Conservation (phyloP, 2,797 vertebrate species). For the Chelon auratus region DNA sequence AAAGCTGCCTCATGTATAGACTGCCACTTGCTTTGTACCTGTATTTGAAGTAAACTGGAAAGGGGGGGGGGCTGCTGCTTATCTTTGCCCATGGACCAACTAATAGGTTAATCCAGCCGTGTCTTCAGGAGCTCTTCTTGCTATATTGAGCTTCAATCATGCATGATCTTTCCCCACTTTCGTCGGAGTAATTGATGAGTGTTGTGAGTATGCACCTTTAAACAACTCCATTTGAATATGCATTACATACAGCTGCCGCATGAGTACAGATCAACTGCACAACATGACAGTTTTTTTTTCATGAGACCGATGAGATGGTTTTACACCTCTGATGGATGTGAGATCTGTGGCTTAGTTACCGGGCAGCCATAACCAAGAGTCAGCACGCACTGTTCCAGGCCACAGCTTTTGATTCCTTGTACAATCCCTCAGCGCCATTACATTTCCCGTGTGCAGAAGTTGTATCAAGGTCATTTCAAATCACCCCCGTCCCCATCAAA, state of each 20-base stretch:
- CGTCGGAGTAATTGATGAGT: conserved; percentile 11
- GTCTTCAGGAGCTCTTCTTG: neutral
- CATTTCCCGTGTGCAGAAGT: conserved; percentile 32
- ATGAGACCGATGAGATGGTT: conserved; percentile 43
- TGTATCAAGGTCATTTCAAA: conserved; percentile 74
- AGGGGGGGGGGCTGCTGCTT: neutral
- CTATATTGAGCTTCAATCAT: neutral
- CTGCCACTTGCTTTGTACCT: too few species aligned
- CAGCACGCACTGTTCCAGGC: conserved; percentile 52
- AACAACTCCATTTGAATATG: conserved; percentile 39
- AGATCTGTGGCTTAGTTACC: conserved; percentile 47
- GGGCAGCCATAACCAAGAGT: conserved; percentile 46
- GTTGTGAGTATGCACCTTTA: conserved; percentile 4
- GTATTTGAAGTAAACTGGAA: too few species aligned
- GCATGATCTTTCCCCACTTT: neutral
- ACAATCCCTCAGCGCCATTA: conserved; percentile 36
- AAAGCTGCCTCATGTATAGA: too few species aligned
- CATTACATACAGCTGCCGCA: conserved; percentile 24
- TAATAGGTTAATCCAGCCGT: neutral
- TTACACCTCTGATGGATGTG: conserved; percentile 55
- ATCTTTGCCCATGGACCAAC: neutral
- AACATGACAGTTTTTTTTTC: conserved; percentile 41
- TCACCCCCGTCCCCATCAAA: conserved; percentile 56
- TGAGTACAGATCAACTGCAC: conserved; percentile 29
- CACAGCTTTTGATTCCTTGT: conserved; percentile 58